phyloP scores from a whole-genome alignment of 2,113 vertebrate species.

The Calidris pygmaea region DNA sequence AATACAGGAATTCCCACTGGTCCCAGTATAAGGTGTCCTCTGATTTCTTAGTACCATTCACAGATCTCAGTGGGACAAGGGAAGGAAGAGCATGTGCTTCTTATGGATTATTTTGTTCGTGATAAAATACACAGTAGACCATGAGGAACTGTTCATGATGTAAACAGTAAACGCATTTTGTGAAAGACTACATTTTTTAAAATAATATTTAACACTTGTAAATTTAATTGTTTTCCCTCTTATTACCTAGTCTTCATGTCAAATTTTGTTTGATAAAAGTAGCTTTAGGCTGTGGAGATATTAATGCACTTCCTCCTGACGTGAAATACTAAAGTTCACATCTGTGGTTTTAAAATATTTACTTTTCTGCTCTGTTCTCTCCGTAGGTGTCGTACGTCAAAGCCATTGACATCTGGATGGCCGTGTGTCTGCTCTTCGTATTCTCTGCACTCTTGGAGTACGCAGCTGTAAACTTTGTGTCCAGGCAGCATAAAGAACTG shows the following conservation, averaged over 20 bases:
- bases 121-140: neutral
- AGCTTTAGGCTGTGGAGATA: neutral
- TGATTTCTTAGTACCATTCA: neutral
- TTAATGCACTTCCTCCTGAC: neutral
- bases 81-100: neutral
- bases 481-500: slow-evolving; percentile 95
- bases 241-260: neutral
- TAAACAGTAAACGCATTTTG: neutral
- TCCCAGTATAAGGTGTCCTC: neutral
- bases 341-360: neutral
- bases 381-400: slow-evolving; percentile 95
- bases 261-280: neutral
- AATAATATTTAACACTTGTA: neutral
- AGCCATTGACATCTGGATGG: slow-evolving; percentile 99
- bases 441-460: slow-evolving; percentile 97
- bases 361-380: neutral
- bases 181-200: neutral
- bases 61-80: neutral
- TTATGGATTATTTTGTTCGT: neutral
- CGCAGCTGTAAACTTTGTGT: slow-evolving; percentile 97
- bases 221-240: neutral
- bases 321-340: neutral
- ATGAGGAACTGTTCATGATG: neutral
- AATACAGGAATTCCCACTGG: neutral
- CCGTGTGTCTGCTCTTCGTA: slow-evolving; percentile 95